Evolutionary conservation across 2,888 invertebrate species (phyloP).

Genomic region (Halocaridina rubra): DNA sequence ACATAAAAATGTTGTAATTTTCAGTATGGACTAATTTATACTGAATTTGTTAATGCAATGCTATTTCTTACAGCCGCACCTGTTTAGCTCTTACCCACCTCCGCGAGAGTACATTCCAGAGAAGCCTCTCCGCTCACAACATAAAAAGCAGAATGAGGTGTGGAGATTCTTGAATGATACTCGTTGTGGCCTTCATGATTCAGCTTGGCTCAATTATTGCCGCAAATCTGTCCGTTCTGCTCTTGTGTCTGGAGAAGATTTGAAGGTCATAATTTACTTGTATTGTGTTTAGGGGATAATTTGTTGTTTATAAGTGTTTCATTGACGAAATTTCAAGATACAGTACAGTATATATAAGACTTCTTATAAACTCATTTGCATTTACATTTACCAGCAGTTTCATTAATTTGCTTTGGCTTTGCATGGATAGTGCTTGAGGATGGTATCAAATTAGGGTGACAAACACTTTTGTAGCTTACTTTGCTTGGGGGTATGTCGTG

Average conservation of each 20-base stretch:
- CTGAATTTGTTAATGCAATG: too few relatives aligned
- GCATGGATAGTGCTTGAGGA: not conserved
- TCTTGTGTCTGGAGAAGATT: slow-evolving; percentile 34
- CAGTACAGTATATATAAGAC: too few relatives aligned
- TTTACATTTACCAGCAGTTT: not conserved
- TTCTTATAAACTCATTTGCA: too few relatives aligned
- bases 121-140: slow-evolving; percentile 40
- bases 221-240: slow-evolving; percentile 42
- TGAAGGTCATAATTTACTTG: too few relatives aligned
- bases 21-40: not conserved
- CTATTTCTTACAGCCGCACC: slow-evolving; percentile 12
- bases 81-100: slow-evolving; percentile 40
- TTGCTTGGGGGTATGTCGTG: too few relatives aligned
- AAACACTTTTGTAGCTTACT: not conserved
- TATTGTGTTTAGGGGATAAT: too few relatives aligned
- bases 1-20: not conserved
- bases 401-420: not conserved
- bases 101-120: slow-evolving; percentile 44
- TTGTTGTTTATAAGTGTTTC: too few relatives aligned
- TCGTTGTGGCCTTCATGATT: slow-evolving; percentile 44
- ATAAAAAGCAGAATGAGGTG: slow-evolving; percentile 53
- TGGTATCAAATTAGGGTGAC: not conserved
- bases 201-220: slow-evolving; percentile 39
- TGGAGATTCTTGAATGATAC: slow-evolving; percentile 53
- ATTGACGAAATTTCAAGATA: too few relatives aligned